Conservation (phyloP, 2,888 invertebrate species). For the Spisula subtruncata region DNA sequence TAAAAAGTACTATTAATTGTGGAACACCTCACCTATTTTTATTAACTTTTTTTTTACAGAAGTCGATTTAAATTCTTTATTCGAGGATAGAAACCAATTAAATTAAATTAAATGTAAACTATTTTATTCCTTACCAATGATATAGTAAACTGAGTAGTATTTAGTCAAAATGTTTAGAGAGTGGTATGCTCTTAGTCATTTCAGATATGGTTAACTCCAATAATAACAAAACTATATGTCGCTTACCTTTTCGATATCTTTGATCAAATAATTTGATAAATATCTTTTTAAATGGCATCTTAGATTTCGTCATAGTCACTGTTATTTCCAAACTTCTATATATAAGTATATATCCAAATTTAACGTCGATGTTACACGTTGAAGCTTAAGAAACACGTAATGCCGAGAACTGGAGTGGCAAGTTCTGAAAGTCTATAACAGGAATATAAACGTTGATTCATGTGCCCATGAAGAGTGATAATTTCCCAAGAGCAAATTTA, state of each 20-base stretch:
- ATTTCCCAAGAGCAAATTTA: too few relatives aligned
- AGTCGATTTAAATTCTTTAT: too few relatives aligned
- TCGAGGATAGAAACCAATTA: too few relatives aligned
- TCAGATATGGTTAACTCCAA: not conserved
- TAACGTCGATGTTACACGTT: not conserved
- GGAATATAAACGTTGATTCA: not conserved
- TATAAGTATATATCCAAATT: not conserved
- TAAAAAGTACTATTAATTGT: too few relatives aligned
- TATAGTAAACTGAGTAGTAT: too few relatives aligned
- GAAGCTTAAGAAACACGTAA: not conserved
- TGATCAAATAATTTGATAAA: slow-evolving; percentile 53
- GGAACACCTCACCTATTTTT: too few relatives aligned
- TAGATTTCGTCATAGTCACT: slow-evolving; percentile 24
- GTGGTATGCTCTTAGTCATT: not conserved
- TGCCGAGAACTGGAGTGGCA: not conserved
- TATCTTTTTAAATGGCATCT: slow-evolving; percentile 46
- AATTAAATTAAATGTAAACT: too few relatives aligned
- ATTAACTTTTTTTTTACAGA: too few relatives aligned
- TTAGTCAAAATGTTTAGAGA: too few relatives aligned
- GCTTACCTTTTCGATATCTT: slow-evolving; percentile 63
- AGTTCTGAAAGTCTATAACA: not conserved
- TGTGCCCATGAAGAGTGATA: not conserved
- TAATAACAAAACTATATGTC: not conserved
- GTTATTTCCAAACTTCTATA: not conserved
- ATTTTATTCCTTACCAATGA: too few relatives aligned